Conservation (phyloP, 2,113 vertebrate species). For the Rostratula benghalensis region DNA sequence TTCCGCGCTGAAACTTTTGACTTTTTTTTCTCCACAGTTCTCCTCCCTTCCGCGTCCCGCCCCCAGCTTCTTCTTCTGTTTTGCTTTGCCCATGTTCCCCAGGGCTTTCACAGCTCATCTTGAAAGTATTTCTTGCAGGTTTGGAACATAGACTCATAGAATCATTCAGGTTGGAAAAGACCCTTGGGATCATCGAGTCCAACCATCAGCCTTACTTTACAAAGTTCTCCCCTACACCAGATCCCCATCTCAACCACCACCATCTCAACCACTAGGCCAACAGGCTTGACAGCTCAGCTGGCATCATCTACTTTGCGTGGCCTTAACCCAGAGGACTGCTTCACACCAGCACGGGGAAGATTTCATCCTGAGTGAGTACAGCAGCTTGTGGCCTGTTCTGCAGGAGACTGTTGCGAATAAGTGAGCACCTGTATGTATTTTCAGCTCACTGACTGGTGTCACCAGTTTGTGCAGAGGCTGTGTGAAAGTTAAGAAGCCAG, state of each 20-base stretch:
- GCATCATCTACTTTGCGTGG: neutral
- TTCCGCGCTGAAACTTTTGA: no score
- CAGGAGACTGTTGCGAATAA: neutral
- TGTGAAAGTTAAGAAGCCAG: neutral
- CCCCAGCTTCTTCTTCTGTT: no score
- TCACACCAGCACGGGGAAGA: neutral
- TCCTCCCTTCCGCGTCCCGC: neutral
- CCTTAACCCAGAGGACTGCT: neutral
- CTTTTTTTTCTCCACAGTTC: neutral
- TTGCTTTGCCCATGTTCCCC: neutral
- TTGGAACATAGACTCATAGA: no score
- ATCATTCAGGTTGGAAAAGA: no score
- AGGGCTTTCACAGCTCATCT: neutral
- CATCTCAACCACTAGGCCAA: no score
- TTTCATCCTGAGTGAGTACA: neutral
- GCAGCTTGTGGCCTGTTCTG: neutral
- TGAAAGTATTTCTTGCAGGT: neutral
- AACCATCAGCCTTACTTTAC: no score
- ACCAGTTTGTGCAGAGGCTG: neutral
- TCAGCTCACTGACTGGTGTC: neutral
- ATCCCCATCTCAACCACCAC: no score
- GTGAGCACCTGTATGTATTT: neutral
- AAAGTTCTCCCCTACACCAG: no score
- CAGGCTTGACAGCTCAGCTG: neutral
- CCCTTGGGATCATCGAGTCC: no score